Percentiles rank a stretch among this genome's conserved stretches.
Evolutionary conservation across 2,113 vertebrate genomes (phyloP).

Genomic region (Cyphomyrus discorhynchus): DNA sequence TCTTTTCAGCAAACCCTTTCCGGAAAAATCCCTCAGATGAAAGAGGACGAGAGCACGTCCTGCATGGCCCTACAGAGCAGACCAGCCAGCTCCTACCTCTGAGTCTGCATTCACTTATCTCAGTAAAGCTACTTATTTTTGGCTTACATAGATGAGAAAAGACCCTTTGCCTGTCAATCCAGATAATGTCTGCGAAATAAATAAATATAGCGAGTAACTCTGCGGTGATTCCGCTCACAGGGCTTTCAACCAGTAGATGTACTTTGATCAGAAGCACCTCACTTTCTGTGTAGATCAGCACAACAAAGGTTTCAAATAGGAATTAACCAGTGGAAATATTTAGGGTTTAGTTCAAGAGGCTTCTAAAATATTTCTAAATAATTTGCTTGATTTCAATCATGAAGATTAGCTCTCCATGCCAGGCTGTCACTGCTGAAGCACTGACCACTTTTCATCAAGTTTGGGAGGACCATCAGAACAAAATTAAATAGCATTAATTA

Average conservation of each 20-base stretch:
- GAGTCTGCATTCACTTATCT: neutral
- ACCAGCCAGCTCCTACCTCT: neutral
- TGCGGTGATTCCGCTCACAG: neutral
- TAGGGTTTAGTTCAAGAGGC: neutral
- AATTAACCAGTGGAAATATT: neutral
- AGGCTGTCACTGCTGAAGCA: neutral
- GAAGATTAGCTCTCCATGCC: neutral
- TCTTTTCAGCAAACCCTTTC: neutral
- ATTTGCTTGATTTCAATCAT: neutral
- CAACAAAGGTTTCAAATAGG: neutral
- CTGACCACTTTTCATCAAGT: neutral
- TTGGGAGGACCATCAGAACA: neutral
- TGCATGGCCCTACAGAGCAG: neutral
- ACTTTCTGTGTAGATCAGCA: neutral
- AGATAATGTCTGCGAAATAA: constrained; percentile 8
- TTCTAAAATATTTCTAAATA: neutral
- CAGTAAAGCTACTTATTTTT: neutral
- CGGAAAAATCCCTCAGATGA: neutral
- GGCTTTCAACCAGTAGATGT: neutral
- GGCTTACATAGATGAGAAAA: neutral
- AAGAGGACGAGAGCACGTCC: neutral
- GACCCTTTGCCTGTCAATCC: neutral
- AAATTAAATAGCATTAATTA: neutral
- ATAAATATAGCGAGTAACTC: neutral
- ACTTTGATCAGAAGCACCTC: neutral